Evolutionary conservation across 2,888 invertebrate species (phyloP), one percentile per base, ranked within the genome.

Genomic region (Neoaliturus tenellus): DNA sequence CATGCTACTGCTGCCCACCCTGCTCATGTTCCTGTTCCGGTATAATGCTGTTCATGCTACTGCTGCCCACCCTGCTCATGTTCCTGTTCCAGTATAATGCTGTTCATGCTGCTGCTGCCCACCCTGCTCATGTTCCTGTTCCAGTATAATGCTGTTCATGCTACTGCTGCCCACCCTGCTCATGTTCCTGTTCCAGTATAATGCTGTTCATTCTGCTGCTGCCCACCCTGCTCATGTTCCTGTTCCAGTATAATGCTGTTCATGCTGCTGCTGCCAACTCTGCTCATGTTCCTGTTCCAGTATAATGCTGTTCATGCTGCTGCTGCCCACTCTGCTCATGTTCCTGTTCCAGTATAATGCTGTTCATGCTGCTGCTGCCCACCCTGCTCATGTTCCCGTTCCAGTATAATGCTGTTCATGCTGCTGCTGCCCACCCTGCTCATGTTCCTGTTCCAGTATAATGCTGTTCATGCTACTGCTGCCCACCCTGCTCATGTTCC

Each of bases 181-280:
- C 92, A 39, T 39, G 12, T n/a, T 78, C 20, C 25, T 78, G 44
- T 89, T 90, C n/a, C 90, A 96, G 96, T 0, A 93, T 97, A 51
- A 94, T 98, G 92, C 90, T 95, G 71, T 98, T 98, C 90, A 95
- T 98, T 87, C 94, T 97, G 86, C 94, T 96, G 10, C 92, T 98
- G 75, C 98, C 98, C 0, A 94, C 97, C 1, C 93, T 95, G 5
- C 97, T 98, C 92, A 97, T 96, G 89, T 91, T 97, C 41, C 91
- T 98, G 67, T 98, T 98, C 92, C n/a, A n/a, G n/a, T n/a, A n/a
- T n/a, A n/a, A n/a, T n/a, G n/a, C 90, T 95, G 71, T 98, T 98
- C 90, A 95, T 98, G 87, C 94, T 97, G 86, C 94, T 96, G 8
- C 92, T 98, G 75, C 98, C 98, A 0, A 94, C 97, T 2, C 93